Percentiles rank a stretch among this genome's conserved stretches.
Evolutionary conservation across 2,888 invertebrate species (phyloP).

Genomic region (Rhamphomyia laevipes): DNA sequence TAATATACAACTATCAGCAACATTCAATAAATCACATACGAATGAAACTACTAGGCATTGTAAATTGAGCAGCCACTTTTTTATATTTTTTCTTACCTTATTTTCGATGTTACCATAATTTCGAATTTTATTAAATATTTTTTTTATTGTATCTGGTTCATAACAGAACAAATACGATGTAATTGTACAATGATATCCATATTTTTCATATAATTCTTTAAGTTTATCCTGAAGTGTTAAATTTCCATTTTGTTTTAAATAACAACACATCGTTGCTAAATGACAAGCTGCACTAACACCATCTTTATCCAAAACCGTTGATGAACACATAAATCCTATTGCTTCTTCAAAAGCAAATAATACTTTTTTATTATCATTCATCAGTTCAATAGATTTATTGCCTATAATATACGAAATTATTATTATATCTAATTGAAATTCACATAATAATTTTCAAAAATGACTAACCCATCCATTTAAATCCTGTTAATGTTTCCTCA

Average conservation of each 20-base stretch:
- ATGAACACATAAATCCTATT: conserved; percentile 95
- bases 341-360: conserved; percentile 97
- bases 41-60: too few relatives aligned
- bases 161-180: conserved; percentile 87
- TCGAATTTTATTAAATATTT: conserved; percentile 72
- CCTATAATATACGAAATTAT: too few relatives aligned
- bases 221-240: conserved; percentile 51
- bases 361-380: conserved; percentile 59
- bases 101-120: conserved; percentile 44
- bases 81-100: too few relatives aligned
- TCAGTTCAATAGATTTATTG: conserved; percentile 64
- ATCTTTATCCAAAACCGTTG: conserved; percentile 86
- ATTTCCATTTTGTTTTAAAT: conserved; percentile 48
- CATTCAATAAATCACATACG: too few relatives aligned
- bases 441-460: too few relatives aligned
- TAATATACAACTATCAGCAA: too few relatives aligned
- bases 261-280: conserved; percentile 61
- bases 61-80: too few relatives aligned
- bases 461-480: conserved; percentile 91
- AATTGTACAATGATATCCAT: conserved; percentile 78
- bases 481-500: conserved; percentile 90
- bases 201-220: conserved; percentile 63
- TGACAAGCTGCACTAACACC: conserved; percentile 83
- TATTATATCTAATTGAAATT: too few relatives aligned
- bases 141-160: conserved; percentile 53